Percentiles rank a stretch among this genome's conserved stretches.
phyloP scores from a whole-genome alignment of 2,888 invertebrate genomes.

The Thumatha senex region DNA sequence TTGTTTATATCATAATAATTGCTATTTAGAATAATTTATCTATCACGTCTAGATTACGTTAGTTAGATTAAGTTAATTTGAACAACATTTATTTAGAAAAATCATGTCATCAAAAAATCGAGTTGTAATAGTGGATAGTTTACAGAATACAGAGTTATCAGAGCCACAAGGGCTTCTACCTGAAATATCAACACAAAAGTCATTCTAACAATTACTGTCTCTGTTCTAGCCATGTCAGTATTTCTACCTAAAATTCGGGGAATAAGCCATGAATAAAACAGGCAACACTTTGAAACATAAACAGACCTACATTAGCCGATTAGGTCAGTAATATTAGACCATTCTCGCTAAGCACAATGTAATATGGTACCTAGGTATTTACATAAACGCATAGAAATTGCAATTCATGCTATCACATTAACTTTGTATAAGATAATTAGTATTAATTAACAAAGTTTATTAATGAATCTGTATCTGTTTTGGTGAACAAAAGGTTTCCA shows the following conservation, averaged over 20 bases:
- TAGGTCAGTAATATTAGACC: neutral
- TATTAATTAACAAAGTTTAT: conserved; percentile 64
- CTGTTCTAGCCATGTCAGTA: neutral
- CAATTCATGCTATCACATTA: conserved; percentile 68
- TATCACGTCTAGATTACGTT: no score
- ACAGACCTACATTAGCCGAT: conserved; percentile 2
- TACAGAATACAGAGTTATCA: no score
- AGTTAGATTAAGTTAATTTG: no score
- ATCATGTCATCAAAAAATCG: no score
- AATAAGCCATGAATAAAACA: neutral
- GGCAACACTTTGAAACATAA: neutral
- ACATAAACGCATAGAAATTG: conserved; percentile 21
- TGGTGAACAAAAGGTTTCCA: conserved; percentile 45
- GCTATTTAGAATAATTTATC: no score
- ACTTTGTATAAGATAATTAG: conserved; percentile 59
- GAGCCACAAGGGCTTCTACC: no score
- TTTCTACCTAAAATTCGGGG: neutral
- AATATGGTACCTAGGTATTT: neutral
- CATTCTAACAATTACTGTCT: neutral
- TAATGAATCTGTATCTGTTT: conserved; percentile 47
- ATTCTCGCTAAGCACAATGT: neutral
- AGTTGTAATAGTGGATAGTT: no score
- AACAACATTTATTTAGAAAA: no score
- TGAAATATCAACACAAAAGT: neutral
- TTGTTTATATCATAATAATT: no score